phyloP scores from a whole-genome alignment of 30 jellyfish, hydroid and myxozoan genomes.

The Sanderia malayensis region DNA sequence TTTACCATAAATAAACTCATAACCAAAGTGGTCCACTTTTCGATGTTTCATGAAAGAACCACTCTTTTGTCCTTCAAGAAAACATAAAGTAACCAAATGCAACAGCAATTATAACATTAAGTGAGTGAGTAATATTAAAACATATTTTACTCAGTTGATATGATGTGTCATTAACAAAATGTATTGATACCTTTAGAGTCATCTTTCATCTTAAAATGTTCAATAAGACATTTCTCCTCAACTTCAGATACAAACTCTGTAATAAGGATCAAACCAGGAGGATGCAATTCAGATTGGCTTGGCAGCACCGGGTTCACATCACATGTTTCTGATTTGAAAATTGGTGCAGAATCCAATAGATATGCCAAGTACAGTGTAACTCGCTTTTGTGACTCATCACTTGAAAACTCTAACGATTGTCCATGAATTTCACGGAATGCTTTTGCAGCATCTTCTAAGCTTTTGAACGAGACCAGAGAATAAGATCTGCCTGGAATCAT shows the following conservation, averaged over 20 bases:
- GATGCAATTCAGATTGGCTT: slow-evolving; percentile 25
- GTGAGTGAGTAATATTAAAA: neutral
- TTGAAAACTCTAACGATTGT: slow-evolving; percentile 21
- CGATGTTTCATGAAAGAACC: slow-evolving; percentile 70
- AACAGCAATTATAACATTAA: neutral
- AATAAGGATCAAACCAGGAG: slow-evolving; percentile 63
- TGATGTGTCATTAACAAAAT: neutral
- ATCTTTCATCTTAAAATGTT: slow-evolving; percentile 39
- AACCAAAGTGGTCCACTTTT: slow-evolving; percentile 89
- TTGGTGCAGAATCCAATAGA: slow-evolving; percentile 11
- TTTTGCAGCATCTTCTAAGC: slow-evolving; percentile 23
- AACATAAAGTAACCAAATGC: neutral
- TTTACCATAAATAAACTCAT: slow-evolving; percentile 81
- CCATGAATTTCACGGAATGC: slow-evolving; percentile 68
- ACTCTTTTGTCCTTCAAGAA: neutral
- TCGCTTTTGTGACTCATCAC: slow-evolving; percentile 7
- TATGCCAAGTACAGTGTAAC: slow-evolving; percentile 48
- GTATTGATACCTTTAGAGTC: slow-evolving; percentile 7
- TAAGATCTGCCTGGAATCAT: slow-evolving; percentile 81
- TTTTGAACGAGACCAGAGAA: slow-evolving; percentile 51
- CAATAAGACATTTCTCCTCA: slow-evolving; percentile 51
- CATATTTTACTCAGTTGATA: neutral
- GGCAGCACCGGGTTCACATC: slow-evolving; percentile 42
- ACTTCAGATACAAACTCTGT: slow-evolving; percentile 57
- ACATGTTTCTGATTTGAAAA: slow-evolving; percentile 4